Percentiles rank a stretch among this genome's conserved stretches.
phyloP scores from a whole-genome alignment of 2,888 invertebrate species.

The Copidosoma aretas region DNA sequence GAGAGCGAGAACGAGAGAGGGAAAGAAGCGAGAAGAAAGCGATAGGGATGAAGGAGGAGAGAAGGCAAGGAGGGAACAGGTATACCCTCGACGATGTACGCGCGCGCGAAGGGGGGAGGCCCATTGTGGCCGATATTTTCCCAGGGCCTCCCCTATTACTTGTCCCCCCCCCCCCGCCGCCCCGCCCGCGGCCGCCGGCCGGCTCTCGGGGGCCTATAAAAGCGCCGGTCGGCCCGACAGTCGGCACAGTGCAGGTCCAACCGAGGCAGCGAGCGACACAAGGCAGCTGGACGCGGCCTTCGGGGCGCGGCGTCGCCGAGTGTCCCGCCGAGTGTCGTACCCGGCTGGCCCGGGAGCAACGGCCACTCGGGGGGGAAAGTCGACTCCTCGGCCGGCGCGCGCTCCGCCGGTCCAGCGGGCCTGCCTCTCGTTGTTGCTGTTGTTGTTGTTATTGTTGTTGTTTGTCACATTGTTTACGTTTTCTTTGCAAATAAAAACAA shows the following conservation, averaged over 20 bases:
- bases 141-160: conserved; percentile 50
- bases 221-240: conserved; percentile 41
- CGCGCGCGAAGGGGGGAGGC: background rate
- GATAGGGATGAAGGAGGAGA: background rate
- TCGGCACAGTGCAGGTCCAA: conserved; percentile 48
- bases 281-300: conserved; percentile 4
- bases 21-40: too few species aligned
- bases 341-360: conserved; percentile 29
- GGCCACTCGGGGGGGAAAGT: background rate
- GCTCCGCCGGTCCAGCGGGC: background rate
- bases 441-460: conserved; percentile 1
- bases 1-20: background rate
- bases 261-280: conserved; percentile 5
- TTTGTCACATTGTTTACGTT: background rate
- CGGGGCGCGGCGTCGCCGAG: background rate
- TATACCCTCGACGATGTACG: conserved; percentile 4
- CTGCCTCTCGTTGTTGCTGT: background rate
- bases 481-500: background rate
- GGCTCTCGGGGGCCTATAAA: conserved; percentile 49
- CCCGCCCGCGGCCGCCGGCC: conserved; percentile 6
- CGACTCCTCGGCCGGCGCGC: background rate
- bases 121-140: conserved; percentile 49
- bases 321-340: background rate
- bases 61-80: background rate
- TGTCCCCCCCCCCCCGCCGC: background rate